Evolutionary conservation across 1,140 invertebrate species (phyloP), one percentile per base, ranked within the genome.

Genomic region (Radopholus similis): DNA sequence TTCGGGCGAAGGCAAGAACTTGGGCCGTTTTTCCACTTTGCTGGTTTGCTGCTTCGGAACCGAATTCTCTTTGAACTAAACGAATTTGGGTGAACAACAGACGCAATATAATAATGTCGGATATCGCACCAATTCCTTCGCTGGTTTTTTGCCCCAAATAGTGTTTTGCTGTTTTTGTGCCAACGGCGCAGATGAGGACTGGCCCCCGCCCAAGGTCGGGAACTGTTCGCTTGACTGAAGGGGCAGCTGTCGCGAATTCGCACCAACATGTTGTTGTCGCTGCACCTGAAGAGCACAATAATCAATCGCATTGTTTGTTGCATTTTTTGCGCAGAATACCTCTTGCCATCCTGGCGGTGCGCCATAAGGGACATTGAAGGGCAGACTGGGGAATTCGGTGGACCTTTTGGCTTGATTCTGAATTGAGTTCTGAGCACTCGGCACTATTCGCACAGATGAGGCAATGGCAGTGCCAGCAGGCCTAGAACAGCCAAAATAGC

Each of bases 1-100:
- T 3, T 72, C 70, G 3, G 71, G 70, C n/a, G 55, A 21, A n/a
- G 70, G 71, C 4, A 74, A 53, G 21, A 72, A n/a, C 6, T 53
- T 9, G 30, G 40, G 5, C 13, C 70, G 71, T 32, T 74, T 57
- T 8, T 51, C 26, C 53, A 62, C 49, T 26, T 72, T 65, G 5
- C 28, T 47, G 21, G 37, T 60, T 26, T 18, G 40, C 32, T 18
- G 26, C 42, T 23, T 15, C 18, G 11, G 30, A 15, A 42, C n/a
- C 2, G 56, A 32, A 11, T 49, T 49, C 9, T 58, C 1, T 38
- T 58, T 58, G 28, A 49, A 38, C 56, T 58, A n/a, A 49, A 37
- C 21, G 18, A 6, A 21, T 59, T 38, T 44, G 30, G 9, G n/a
- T 15, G 6, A 1, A 2, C 37, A 44, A 21, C 23, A 18, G 21